Evolutionary conservation across 2,797 vertebrate species (phyloP).

Genomic region (Forpus xanthops): DNA sequence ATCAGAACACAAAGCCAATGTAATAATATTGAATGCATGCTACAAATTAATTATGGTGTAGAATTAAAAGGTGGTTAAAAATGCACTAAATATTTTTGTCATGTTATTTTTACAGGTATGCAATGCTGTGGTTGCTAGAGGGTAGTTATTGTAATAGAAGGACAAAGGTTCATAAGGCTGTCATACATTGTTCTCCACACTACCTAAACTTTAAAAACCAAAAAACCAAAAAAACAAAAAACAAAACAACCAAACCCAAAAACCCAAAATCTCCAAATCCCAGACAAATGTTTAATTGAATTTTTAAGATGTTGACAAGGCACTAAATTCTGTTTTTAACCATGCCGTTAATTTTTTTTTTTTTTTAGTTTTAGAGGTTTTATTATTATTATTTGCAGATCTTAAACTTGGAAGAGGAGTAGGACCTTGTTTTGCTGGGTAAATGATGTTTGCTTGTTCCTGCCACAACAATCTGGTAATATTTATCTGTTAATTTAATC

Average conservation of each 20-base stretch:
- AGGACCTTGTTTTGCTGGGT: background rate
- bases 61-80: slow-evolving; percentile 49
- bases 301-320: background rate
- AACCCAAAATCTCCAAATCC: background rate
- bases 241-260: background rate
- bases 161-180: background rate
- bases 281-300: background rate
- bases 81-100: slow-evolving; percentile 14
- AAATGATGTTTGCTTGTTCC: background rate
- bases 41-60: slow-evolving; percentile 60
- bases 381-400: background rate
- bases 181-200: background rate
- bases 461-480: background rate
- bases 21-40: slow-evolving; percentile 33
- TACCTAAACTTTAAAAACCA: background rate
- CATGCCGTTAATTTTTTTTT: background rate
- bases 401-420: background rate
- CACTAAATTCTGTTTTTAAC: background rate
- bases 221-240: background rate
- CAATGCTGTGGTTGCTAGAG: background rate
- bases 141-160: background rate
- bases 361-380: accelerated
- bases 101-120: slow-evolving; percentile 14
- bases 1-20: slow-evolving; percentile 4
- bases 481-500: background rate